Percentiles rank a stretch among this genome's conserved stretches.
Evolutionary conservation across 2,888 invertebrate species (phyloP).

Genomic region (Laspeyria flexula): DNA sequence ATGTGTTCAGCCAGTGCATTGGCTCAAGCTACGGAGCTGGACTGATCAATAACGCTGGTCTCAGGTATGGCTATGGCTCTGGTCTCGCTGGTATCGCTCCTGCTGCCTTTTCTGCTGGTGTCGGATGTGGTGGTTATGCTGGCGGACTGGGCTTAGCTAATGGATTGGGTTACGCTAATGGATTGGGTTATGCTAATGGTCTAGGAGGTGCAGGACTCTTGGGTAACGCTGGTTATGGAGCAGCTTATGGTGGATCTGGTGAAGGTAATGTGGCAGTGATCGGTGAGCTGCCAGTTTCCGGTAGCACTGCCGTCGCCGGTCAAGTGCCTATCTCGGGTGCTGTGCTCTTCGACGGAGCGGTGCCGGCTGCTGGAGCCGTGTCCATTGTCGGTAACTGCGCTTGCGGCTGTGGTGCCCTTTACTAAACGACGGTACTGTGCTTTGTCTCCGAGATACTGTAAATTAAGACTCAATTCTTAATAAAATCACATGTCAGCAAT

Average conservation of each 20-base stretch:
- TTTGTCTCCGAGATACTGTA: not conserved
- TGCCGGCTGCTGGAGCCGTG: constrained; percentile 57
- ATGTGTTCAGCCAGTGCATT: too few species aligned
- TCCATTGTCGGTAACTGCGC: constrained; percentile 55
- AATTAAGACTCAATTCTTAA: too few species aligned
- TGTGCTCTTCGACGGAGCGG: constrained; percentile 55
- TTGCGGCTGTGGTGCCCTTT: constrained; percentile 44
- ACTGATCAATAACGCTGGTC: too few species aligned
- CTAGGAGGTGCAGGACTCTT: constrained; percentile 8
- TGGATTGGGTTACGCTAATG: constrained; percentile 1
- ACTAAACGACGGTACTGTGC: not conserved
- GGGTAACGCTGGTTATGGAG: constrained; percentile 16
- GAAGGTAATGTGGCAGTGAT: constrained; percentile 47
- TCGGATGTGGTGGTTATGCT: not conserved
- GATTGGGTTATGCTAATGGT: constrained; percentile 6
- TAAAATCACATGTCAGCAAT: too few species aligned
- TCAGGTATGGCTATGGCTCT: too few species aligned
- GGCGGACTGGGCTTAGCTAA: not conserved
- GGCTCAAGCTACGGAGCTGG: too few species aligned
- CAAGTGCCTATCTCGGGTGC: constrained; percentile 57
- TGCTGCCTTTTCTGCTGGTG: not conserved
- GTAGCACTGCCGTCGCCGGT: constrained; percentile 49
- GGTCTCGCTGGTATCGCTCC: too few species aligned
- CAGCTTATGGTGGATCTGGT: constrained; percentile 43
- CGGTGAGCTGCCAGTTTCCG: constrained; percentile 54